Percentiles rank a stretch among this genome's conserved stretches.
Evolutionary conservation across 30 jellyfish, hydroid and myxozoan species (phyloP).

Genomic region (Pseudorhiza aurosa): DNA sequence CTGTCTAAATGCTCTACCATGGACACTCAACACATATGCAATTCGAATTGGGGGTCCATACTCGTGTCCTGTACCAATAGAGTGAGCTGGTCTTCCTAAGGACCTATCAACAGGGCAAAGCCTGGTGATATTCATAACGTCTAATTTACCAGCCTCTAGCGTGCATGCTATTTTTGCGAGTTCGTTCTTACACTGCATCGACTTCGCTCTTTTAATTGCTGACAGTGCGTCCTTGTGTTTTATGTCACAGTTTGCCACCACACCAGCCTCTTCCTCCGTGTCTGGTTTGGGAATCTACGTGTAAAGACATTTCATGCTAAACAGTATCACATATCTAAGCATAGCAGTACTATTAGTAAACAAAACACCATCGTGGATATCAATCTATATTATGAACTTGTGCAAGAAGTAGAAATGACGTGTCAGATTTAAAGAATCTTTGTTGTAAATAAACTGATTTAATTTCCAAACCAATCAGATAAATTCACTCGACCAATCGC

Average conservation of each 20-base stretch:
- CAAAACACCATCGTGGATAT: neutral
- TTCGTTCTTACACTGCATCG: constrained; percentile 75
- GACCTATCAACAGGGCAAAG: constrained; percentile 85
- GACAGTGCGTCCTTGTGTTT: constrained; percentile 97
- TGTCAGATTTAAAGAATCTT: too few relatives aligned
- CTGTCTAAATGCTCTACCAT: constrained; percentile 95
- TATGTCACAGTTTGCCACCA: constrained; percentile 46
- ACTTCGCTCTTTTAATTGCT: constrained; percentile 85
- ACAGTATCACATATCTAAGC: too few relatives aligned
- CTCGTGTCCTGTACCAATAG: constrained; percentile 74
- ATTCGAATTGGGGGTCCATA: constrained; percentile 92
- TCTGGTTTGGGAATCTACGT: constrained; percentile 35
- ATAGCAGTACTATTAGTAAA: neutral
- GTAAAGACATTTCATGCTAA: neutral
- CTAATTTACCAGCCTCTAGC: constrained; percentile 64
- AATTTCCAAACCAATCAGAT: too few relatives aligned
- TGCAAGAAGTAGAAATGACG: too few relatives aligned
- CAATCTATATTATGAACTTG: too few relatives aligned
- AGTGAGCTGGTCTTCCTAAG: constrained; percentile 94
- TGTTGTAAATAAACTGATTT: too few relatives aligned
- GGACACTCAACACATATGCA: constrained; percentile 82
- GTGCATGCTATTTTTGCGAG: constrained; percentile 72
- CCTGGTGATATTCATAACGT: constrained; percentile 78
- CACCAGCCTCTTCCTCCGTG: constrained; percentile 28
- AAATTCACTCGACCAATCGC: too few relatives aligned